A percentile compares a stretch with the other conserved stretches of the same genome.
phyloP scores from a whole-genome alignment of 1,140 invertebrate genomes.

The Heliothis virescens region DNA sequence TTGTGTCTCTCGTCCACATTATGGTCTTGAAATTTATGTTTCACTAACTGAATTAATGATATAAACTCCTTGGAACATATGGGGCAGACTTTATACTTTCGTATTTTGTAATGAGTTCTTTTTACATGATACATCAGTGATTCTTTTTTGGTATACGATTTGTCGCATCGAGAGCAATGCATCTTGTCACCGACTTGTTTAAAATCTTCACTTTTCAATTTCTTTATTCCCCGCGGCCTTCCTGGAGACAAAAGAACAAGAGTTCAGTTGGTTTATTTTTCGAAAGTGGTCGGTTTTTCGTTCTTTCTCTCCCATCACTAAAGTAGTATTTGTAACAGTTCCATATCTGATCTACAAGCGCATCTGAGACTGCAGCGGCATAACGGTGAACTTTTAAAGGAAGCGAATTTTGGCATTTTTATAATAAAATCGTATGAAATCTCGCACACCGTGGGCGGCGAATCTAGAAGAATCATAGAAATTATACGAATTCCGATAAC shows the following conservation, averaged over 20 bases:
- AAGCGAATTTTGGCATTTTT: too few species aligned
- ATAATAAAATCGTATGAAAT: too few species aligned
- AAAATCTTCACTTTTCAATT: conserved; percentile 70
- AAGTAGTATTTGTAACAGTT: too few species aligned
- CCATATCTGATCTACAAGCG: too few species aligned
- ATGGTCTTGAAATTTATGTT: conserved; percentile 73
- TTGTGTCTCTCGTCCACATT: conserved; percentile 72
- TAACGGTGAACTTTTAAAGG: too few species aligned
- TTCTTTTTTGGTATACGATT: conserved; percentile 62
- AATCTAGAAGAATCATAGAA: too few species aligned
- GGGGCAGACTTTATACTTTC: conserved; percentile 59
- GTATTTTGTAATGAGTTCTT: conserved; percentile 72
- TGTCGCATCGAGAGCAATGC: conserved; percentile 68
- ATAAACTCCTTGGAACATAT: conserved; percentile 69
- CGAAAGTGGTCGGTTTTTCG: not conserved
- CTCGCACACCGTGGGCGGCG: too few species aligned
- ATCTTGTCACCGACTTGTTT: conserved; percentile 59
- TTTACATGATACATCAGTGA: conserved; percentile 69
- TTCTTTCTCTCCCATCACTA: too few species aligned
- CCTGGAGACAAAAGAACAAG: conserved; percentile 58
- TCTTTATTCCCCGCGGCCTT: conserved; percentile 47
- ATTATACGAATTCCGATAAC: too few species aligned
- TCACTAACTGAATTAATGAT: conserved; percentile 65
- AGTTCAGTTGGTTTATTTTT: not conserved
- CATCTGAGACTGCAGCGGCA: too few species aligned